Percentiles rank a stretch among this genome's conserved stretches.
These are phyloP conservation scores for Syngnathus typhle DNA, from an alignment of 2,113 vertebrate species.

Conservation along the genomic window DNA sequence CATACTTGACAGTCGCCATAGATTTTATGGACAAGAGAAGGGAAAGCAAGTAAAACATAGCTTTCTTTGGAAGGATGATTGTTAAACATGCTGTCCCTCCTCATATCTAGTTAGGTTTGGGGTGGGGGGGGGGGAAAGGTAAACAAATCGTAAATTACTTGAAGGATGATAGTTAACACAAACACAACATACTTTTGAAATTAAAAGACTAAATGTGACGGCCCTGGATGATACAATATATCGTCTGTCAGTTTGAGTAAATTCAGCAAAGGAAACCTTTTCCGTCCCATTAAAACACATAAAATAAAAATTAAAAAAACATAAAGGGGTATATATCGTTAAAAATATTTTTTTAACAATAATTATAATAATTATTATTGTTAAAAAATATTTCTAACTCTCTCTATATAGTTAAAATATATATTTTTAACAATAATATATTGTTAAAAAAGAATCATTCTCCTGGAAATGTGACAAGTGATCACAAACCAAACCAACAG, in stretches of 20 bases:
- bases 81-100: background rate
- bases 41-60: background rate
- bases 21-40: background rate
- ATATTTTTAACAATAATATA: too few species aligned
- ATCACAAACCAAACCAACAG: background rate
- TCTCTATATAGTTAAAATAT: too few species aligned
- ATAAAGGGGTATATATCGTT: too few species aligned
- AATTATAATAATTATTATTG: too few species aligned
- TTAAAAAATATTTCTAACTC: too few species aligned
- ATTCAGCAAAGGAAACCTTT: too few species aligned
- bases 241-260: background rate
- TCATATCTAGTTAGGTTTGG: background rate
- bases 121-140: background rate
- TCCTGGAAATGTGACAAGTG: background rate
- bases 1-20: conserved; percentile 10
- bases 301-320: too few species aligned
- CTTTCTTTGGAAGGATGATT: background rate
- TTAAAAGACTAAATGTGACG: background rate
- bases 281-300: too few species aligned
- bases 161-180: background rate
- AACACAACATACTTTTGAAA: background rate
- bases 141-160: background rate
- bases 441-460: too few species aligned
- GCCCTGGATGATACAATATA: background rate
- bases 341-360: too few species aligned